Percentiles rank a stretch among this genome's conserved stretches.
These are phyloP conservation scores for Trichopria drosophilae DNA, from an alignment of 2,888 invertebrate species.

Conservation along the genomic window DNA sequence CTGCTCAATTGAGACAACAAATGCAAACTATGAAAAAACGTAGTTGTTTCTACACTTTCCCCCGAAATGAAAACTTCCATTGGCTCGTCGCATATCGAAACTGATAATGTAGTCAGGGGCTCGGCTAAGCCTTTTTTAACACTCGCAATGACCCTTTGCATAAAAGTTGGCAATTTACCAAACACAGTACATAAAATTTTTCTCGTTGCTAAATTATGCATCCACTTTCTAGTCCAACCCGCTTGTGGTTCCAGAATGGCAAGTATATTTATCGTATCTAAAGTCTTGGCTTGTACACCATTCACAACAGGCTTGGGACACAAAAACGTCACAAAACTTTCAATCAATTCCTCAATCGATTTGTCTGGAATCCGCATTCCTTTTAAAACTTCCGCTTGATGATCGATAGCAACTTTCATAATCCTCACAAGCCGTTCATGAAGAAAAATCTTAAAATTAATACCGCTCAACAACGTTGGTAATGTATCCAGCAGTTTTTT, in stretches of 20 bases:
- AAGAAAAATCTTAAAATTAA: slow-evolving; percentile 52
- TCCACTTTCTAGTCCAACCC: slow-evolving; percentile 52
- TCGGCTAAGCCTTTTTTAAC: slow-evolving; percentile 43
- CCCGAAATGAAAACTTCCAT: slow-evolving; percentile 50
- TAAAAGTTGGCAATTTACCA: slow-evolving; percentile 46
- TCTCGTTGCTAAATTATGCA: slow-evolving; percentile 46
- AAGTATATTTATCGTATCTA: slow-evolving; percentile 47
- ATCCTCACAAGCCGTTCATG: slow-evolving; percentile 53
- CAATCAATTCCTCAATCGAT: slow-evolving; percentile 49
- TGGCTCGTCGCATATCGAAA: slow-evolving; percentile 47
- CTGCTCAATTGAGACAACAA: slow-evolving; percentile 50
- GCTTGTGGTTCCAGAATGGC: slow-evolving; percentile 52
- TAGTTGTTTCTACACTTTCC: slow-evolving; percentile 48
- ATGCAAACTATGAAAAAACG: slow-evolving; percentile 51
- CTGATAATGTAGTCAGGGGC: slow-evolving; percentile 37
- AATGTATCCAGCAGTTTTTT: slow-evolving; percentile 44
- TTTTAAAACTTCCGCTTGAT: slow-evolving; percentile 51
- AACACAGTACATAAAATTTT: slow-evolving; percentile 44
- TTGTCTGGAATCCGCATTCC: slow-evolving; percentile 44
- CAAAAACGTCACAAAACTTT: slow-evolving; percentile 49
- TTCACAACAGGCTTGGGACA: slow-evolving; percentile 33
- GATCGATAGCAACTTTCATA: slow-evolving; percentile 45
- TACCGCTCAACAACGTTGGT: slow-evolving; percentile 49
- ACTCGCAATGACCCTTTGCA: slow-evolving; percentile 40
- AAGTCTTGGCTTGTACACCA: slow-evolving; percentile 38